These are phyloP conservation scores for Physella acuta DNA, from an alignment of 1,140 invertebrate species.

Conservation along the genomic window DNA sequence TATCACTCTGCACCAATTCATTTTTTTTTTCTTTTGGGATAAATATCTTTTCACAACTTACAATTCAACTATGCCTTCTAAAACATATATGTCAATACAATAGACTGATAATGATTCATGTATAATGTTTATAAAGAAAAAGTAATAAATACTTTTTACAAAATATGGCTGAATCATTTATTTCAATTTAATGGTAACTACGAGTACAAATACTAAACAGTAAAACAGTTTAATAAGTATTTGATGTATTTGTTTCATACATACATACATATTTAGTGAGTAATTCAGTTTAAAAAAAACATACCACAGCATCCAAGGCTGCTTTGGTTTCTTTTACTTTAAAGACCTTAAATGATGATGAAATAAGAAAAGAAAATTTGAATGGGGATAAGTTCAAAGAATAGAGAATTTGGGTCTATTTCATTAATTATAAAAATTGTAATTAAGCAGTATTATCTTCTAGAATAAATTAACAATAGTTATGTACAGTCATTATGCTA, in stretches of 20 bases:
- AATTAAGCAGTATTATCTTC: too few relatives aligned
- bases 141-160: neutral
- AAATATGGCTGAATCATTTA: neutral
- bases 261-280: neutral
- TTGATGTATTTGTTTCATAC: neutral
- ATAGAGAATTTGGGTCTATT: too few relatives aligned
- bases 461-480: too few relatives aligned
- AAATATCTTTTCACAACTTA: neutral
- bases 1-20: neutral
- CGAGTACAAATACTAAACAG: neutral
- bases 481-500: too few relatives aligned
- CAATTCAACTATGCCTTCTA: neutral
- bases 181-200: neutral
- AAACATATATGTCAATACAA: too few relatives aligned
- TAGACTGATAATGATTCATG: neutral
- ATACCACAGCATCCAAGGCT: conserved; percentile 33
- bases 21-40: neutral
- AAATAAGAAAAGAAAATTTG: conserved; percentile 15
- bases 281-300: conserved; percentile 12
- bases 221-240: neutral
- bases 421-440: too few relatives aligned
- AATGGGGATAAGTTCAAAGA: too few relatives aligned
- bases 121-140: neutral
- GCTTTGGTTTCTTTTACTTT: conserved; percentile 32
- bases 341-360: conserved; percentile 34